Percentiles rank a stretch among this genome's conserved stretches.
These are phyloP conservation scores for Zophobas morio DNA, from an alignment of 1,140 invertebrate species.

Conservation along the genomic window DNA sequence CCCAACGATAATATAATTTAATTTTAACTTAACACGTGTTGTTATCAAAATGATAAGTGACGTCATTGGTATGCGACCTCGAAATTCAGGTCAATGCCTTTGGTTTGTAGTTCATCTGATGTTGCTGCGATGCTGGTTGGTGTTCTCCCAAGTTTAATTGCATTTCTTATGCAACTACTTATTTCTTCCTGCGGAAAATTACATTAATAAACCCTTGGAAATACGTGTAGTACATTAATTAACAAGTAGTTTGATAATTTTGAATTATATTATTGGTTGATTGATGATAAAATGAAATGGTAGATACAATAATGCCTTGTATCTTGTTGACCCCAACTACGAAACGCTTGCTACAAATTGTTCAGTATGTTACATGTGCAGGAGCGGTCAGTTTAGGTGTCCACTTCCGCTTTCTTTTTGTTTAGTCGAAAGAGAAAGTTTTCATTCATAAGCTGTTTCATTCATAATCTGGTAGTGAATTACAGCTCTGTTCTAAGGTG, in stretches of 20 bases:
- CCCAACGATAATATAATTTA: slow-evolving; percentile 16
- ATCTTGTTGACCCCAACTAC: too few relatives aligned
- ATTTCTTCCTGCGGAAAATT: too few relatives aligned
- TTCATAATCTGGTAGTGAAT: neutral
- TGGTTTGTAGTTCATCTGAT: slow-evolving; percentile 29
- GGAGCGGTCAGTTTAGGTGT: slow-evolving; percentile 1
- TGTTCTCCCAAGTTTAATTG: slow-evolving; percentile 13
- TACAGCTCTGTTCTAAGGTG: too few relatives aligned
- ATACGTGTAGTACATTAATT: too few relatives aligned
- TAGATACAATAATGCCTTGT: too few relatives aligned
- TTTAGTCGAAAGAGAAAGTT: slow-evolving; percentile 39
- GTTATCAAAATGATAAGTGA: slow-evolving; percentile 48
- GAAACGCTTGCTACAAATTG: too few relatives aligned
- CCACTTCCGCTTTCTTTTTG: slow-evolving; percentile 31
- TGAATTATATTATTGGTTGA: too few relatives aligned
- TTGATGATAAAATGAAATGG: too few relatives aligned
- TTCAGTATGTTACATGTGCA: slow-evolving; percentile 9
- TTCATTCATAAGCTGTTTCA: slow-evolving; percentile 44
- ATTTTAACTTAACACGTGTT: slow-evolving; percentile 33
- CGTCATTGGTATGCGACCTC: slow-evolving; percentile 46
- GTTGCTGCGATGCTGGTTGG: slow-evolving; percentile 4
- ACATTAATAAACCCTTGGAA: too few relatives aligned
- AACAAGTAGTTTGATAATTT: too few relatives aligned
- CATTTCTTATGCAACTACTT: too few relatives aligned
- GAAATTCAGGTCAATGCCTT: slow-evolving; percentile 48